Percentiles rank a stretch among this genome's conserved stretches.
Conservation (phyloP, 2,888 invertebrate genomes). For the Megamerina dolium region DNA sequence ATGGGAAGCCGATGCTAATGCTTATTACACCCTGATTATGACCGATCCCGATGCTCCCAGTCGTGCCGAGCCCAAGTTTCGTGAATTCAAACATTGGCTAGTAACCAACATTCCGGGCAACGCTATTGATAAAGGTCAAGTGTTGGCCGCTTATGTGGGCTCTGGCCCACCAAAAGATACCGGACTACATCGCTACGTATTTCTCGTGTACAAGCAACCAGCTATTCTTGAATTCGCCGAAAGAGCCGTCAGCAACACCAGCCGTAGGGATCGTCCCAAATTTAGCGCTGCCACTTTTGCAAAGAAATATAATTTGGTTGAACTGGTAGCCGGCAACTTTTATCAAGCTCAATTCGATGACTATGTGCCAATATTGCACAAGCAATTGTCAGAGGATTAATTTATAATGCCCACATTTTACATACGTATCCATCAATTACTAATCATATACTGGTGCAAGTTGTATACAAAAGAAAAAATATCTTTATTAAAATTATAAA, state of each 20-base stretch:
- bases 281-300: conserved; percentile 67
- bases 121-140: conserved; percentile 64
- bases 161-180: conserved; percentile 73
- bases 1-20: conserved; percentile 23
- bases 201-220: conserved; percentile 64
- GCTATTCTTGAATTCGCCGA: conserved; percentile 53
- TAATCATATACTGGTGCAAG: no score
- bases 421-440: no score
- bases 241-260: conserved; percentile 32
- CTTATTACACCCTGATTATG: conserved; percentile 29
- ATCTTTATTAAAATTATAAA: no score
- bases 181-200: conserved; percentile 70
- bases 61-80: conserved; percentile 64
- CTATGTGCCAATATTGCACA: conserved; percentile 59
- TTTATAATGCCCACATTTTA: background rate
- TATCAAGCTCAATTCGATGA: conserved; percentile 73
- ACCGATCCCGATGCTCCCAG: conserved; percentile 82
- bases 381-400: conserved; percentile 19
- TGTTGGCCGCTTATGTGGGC: conserved; percentile 71
- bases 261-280: conserved; percentile 51
- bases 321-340: conserved; percentile 73
- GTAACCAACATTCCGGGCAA: conserved; percentile 74
- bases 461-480: no score
- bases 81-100: conserved; percentile 88
- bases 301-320: conserved; percentile 61